A percentile compares a stretch with the other conserved stretches of the same genome.
phyloP scores from a whole-genome alignment of 1,140 invertebrate genomes.

The Papilio glaucus region DNA sequence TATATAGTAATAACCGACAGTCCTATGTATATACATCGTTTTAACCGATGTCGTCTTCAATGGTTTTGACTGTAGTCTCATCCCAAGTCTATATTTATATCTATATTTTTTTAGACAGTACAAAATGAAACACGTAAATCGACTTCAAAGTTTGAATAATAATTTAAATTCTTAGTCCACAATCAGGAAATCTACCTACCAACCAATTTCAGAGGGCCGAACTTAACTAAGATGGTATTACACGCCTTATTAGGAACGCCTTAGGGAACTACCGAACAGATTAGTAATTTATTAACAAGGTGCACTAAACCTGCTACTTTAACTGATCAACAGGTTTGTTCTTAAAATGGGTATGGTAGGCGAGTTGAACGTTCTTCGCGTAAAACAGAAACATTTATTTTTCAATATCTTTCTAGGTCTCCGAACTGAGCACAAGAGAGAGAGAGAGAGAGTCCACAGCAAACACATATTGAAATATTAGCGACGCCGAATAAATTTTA shows the following conservation, averaged over 20 bases:
- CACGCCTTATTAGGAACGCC: constrained; percentile 28
- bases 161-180: constrained; percentile 20
- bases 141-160: constrained; percentile 7
- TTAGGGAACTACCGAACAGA: constrained; percentile 30
- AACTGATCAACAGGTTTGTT: constrained; percentile 29
- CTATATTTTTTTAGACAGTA: too few relatives aligned
- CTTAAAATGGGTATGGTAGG: constrained; percentile 13
- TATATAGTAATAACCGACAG: too few relatives aligned
- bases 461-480: too few relatives aligned
- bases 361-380: constrained; percentile 6
- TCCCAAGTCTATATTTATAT: too few relatives aligned
- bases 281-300: constrained; percentile 35
- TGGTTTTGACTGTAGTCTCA: too few relatives aligned
- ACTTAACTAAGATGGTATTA: constrained; percentile 29
- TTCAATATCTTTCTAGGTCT: neutral
- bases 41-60: too few relatives aligned
- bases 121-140: neutral
- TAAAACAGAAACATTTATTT: constrained; percentile 3
- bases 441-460: too few relatives aligned
- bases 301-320: constrained; percentile 35
- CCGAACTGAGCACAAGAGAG: neutral
- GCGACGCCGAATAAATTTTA: too few relatives aligned
- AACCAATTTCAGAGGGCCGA: constrained; percentile 25
- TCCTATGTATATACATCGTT: too few relatives aligned
- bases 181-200: constrained; percentile 20